Conservation (phyloP, 2,888 invertebrate species). For the Trachelus iudaicus region DNA sequence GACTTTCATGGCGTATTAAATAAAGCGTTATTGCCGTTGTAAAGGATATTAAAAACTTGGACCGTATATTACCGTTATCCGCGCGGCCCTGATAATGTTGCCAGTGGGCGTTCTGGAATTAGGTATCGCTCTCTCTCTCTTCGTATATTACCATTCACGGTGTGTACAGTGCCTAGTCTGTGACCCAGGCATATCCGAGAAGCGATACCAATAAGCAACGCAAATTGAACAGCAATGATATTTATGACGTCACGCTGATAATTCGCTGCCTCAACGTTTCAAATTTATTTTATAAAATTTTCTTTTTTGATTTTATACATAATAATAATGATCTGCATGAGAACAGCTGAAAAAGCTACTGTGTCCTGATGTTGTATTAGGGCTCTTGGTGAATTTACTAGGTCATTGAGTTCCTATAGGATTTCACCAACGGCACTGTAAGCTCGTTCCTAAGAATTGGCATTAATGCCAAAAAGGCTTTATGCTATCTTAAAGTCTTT, state of each 20-base stretch:
- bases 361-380: not conserved
- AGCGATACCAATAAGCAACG: not conserved
- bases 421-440: not conserved
- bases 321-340: not conserved
- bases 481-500: not conserved
- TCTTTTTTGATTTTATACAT: not conserved
- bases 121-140: not conserved
- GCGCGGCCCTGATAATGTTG: not conserved
- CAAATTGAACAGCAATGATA: constrained; percentile 11
- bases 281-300: constrained; percentile 6
- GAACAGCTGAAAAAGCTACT: not conserved
- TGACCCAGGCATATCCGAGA: not conserved
- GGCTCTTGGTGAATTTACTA: not conserved
- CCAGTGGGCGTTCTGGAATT: constrained; percentile 3
- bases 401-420: not conserved
- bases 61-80: constrained; percentile 4
- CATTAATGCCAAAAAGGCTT: not conserved
- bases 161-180: not conserved
- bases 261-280: constrained; percentile 22
- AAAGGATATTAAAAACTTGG: constrained; percentile 29
- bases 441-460: not conserved
- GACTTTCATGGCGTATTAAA: constrained; percentile 31
- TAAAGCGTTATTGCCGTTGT: constrained; percentile 29
- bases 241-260: constrained; percentile 26
- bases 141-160: not conserved